Evolutionary conservation across 2,888 invertebrate species (phyloP).

Genomic region (Homarus gammarus): DNA sequence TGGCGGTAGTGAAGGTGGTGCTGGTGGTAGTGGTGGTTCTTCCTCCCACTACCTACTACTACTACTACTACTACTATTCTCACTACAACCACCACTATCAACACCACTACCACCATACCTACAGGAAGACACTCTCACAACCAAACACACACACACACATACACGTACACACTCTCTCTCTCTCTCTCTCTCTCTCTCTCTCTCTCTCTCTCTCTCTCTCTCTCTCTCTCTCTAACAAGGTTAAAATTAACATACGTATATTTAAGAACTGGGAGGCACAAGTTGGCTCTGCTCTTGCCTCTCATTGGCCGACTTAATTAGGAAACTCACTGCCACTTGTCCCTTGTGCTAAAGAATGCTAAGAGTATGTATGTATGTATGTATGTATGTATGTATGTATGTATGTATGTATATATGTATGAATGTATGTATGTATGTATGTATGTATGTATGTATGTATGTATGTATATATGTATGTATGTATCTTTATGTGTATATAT

Average conservation of each 20-base stretch:
- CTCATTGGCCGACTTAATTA: background rate
- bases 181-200: background rate
- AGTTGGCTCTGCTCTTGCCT: background rate
- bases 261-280: no score
- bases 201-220: background rate
- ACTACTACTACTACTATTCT: no score
- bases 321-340: background rate
- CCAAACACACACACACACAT: no score
- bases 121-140: no score
- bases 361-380: background rate
- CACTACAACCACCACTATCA: no score
- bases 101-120: no score
- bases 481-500: no score
- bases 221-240: no score
- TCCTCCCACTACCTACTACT: background rate
- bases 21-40: no score
- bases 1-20: no score
- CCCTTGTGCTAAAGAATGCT: background rate
- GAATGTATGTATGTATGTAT: background rate
- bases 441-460: background rate
- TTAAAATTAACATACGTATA: no score
- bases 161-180: background rate
- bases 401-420: background rate
- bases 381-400: background rate
- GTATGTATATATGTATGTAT: conserved; percentile 1